These are phyloP conservation scores for Puntigrus tetrazona DNA, from an alignment of 2,113 vertebrate species.

Conservation along the genomic window DNA sequence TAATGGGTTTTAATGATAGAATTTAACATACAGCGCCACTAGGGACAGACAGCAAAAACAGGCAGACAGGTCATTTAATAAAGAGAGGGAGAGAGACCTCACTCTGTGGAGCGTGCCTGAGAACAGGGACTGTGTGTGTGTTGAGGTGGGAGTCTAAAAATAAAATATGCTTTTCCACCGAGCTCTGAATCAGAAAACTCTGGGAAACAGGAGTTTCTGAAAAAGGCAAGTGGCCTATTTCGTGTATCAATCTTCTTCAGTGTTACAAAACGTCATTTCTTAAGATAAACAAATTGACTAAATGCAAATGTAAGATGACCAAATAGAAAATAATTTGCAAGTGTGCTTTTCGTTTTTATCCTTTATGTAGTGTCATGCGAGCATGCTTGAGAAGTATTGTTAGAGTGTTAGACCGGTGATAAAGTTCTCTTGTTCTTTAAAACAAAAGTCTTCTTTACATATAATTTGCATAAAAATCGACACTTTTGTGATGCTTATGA, in stretches of 20 bases:
- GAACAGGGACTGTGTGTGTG: conserved; percentile 50
- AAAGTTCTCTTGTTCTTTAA: background rate
- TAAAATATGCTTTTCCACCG: conserved; percentile 32
- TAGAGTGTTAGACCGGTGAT: background rate
- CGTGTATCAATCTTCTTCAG: conserved; percentile 6
- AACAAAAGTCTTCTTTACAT: conserved; percentile 13
- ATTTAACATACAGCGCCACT: conserved; percentile 71
- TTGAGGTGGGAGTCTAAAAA: conserved; percentile 40
- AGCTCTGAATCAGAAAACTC: conserved; percentile 22
- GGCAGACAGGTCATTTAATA: conserved; percentile 79
- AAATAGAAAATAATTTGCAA: background rate
- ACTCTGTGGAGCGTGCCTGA: conserved; percentile 48
- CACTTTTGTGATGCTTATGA: background rate
- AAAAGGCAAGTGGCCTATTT: conserved; percentile 36
- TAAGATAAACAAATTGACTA: too few species aligned
- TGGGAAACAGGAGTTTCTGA: background rate
- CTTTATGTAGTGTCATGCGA: background rate
- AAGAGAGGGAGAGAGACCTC: conserved; percentile 63
- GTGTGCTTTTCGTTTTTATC: background rate
- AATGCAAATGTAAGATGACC: too few species aligned
- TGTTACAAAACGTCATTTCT: background rate
- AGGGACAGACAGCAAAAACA: conserved; percentile 76
- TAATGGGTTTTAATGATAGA: conserved; percentile 83
- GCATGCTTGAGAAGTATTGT: background rate
- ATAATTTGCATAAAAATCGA: background rate